phyloP scores from a whole-genome alignment of 2,113 vertebrate species.

The Gymnorhina tibicen region DNA sequence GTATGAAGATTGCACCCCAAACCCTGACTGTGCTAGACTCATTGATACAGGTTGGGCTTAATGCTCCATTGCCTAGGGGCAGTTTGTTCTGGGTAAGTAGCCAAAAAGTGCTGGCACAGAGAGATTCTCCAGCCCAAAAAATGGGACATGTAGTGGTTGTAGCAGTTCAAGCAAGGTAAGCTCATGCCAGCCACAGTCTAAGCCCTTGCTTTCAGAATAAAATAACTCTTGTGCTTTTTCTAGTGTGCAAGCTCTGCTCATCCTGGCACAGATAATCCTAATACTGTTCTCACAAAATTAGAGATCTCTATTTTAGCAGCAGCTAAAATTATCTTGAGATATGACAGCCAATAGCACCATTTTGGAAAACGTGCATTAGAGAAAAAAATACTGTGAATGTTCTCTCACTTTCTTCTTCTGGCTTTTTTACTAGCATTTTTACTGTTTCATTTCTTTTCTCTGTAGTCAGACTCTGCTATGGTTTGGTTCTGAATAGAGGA shows the following conservation, averaged over 20 bases:
- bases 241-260: not conserved
- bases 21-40: not conserved
- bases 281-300: not conserved
- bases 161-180: not conserved
- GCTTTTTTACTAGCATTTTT: conserved; percentile 1
- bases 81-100: not conserved
- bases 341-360: not conserved
- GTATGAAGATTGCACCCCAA: not conserved
- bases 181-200: not conserved
- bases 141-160: not conserved
- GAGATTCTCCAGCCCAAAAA: not conserved
- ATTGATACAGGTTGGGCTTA: not conserved
- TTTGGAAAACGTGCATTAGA: not conserved
- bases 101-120: not conserved
- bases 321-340: not conserved
- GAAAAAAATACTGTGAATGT: not conserved
- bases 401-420: not conserved
- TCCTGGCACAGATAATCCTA: not conserved
- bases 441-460: not conserved
- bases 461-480: not conserved
- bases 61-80: not conserved
- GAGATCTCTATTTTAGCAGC: not conserved
- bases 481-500: not conserved
- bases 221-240: not conserved
- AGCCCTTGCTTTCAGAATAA: not conserved